Percentiles rank a stretch among this genome's conserved stretches.
phyloP scores from a whole-genome alignment of 2,888 invertebrate genomes.

The Ochropleura plecta region DNA sequence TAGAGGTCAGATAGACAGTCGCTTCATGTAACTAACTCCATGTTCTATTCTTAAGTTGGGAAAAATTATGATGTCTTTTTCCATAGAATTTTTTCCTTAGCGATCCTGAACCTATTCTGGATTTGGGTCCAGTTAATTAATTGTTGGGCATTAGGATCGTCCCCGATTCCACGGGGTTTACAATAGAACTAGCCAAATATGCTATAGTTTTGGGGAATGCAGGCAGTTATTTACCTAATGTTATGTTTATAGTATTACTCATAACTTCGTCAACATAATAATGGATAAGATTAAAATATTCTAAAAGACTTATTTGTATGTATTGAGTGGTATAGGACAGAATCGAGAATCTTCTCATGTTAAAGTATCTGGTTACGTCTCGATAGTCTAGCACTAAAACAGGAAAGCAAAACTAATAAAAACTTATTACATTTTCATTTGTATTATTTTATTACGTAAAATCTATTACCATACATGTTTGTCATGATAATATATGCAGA shows the following conservation, averaged over 20 bases:
- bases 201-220: not conserved
- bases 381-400: constrained; percentile 19
- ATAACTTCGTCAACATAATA: not conserved
- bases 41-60: not conserved
- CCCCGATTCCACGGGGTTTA: not conserved
- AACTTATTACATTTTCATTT: not conserved
- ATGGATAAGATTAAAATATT: constrained; percentile 12
- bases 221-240: not conserved
- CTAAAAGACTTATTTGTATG: not conserved
- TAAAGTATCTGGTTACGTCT: not conserved
- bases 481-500: not conserved
- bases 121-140: not conserved
- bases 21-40: too few relatives aligned
- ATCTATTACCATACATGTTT: not conserved
- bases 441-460: constrained; percentile 13
- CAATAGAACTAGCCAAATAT: not conserved
- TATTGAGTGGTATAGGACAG: not conserved
- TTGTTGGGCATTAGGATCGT: not conserved
- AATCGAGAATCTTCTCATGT: not conserved
- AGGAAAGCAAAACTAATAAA: constrained; percentile 22
- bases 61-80: not conserved
- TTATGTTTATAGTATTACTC: not conserved
- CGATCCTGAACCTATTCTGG: not conserved
- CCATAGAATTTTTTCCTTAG: not conserved
- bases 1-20: too few relatives aligned